These are phyloP conservation scores for Ctenodactylus gundi DNA, from an alignment of 2,113 vertebrate species.

Conservation along the genomic window DNA sequence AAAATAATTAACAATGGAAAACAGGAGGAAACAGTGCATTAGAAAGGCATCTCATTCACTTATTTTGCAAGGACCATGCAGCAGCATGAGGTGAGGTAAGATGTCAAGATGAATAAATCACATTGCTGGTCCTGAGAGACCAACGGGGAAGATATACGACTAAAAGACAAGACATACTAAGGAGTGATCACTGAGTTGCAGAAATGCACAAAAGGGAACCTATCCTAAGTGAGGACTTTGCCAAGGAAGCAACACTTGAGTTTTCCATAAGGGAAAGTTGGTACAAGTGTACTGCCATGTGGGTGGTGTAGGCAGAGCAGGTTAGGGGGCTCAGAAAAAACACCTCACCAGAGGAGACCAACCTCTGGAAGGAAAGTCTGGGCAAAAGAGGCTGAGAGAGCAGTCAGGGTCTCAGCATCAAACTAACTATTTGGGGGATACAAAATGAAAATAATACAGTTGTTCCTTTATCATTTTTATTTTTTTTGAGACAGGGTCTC, in stretches of 20 bases:
- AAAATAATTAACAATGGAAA: background rate
- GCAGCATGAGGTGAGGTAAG: background rate
- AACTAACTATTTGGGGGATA: background rate
- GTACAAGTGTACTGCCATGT: background rate
- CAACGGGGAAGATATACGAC: background rate
- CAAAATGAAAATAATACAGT: background rate
- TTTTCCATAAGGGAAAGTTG: background rate
- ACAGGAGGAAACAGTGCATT: background rate
- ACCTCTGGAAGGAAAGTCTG: background rate
- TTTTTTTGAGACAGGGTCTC: no score
- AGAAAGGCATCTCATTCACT: accelerated
- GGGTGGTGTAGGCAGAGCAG: accelerated
- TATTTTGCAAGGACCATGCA: background rate
- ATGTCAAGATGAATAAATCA: background rate
- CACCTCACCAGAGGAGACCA: background rate
- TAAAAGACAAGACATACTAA: no score
- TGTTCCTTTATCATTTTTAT: no score
- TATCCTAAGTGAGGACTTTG: background rate
- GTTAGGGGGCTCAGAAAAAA: no score
- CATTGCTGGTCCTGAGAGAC: background rate
- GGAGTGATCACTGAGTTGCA: background rate
- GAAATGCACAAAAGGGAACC: background rate
- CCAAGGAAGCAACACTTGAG: background rate
- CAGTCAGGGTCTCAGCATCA: background rate
- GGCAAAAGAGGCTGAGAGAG: background rate